phyloP scores from a whole-genome alignment of 2,888 invertebrate genomes.

The Callyntrura sp. region DNA sequence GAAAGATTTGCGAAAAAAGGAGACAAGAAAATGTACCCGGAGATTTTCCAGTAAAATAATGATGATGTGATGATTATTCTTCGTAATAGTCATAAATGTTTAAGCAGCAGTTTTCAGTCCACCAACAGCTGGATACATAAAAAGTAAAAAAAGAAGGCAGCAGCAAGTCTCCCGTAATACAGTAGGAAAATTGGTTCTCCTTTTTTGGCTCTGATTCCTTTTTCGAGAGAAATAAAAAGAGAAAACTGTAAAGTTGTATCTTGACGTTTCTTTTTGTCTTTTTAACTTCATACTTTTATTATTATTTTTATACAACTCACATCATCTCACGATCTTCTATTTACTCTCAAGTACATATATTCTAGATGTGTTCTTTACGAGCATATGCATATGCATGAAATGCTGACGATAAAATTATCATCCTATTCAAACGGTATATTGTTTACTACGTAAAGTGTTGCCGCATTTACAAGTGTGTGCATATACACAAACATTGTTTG shows the following conservation, averaged over 20 bases:
- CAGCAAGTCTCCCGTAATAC: constrained; percentile 27
- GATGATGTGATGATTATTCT: constrained; percentile 60
- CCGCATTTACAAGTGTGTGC: no score
- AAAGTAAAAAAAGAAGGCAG: constrained; percentile 14
- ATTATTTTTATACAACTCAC: constrained; percentile 44
- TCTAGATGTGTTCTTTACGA: constrained; percentile 66
- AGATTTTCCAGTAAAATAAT: constrained; percentile 41
- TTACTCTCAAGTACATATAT: constrained; percentile 5
- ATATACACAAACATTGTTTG: constrained; percentile 23
- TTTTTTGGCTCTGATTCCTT: constrained; percentile 68
- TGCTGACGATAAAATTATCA: constrained; percentile 61
- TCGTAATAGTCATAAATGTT: constrained; percentile 64
- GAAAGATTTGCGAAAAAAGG: constrained; percentile 30
- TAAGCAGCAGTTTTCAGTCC: constrained; percentile 69
- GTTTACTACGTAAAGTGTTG: no score
- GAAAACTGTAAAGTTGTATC: constrained; percentile 55
- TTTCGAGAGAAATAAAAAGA: constrained; percentile 41
- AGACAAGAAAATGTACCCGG: constrained; percentile 46
- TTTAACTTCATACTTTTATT: constrained; percentile 46
- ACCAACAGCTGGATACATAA: neutral
- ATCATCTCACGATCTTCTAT: constrained; percentile 39
- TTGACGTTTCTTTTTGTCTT: constrained; percentile 54
- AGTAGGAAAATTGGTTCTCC: constrained; percentile 38
- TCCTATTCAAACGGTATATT: constrained; percentile 51
- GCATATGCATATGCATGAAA: constrained; percentile 74